Base-by-base conservation (phyloP, 2,113 vertebrate genomes). In the Lampris megalopsis region DNA sequence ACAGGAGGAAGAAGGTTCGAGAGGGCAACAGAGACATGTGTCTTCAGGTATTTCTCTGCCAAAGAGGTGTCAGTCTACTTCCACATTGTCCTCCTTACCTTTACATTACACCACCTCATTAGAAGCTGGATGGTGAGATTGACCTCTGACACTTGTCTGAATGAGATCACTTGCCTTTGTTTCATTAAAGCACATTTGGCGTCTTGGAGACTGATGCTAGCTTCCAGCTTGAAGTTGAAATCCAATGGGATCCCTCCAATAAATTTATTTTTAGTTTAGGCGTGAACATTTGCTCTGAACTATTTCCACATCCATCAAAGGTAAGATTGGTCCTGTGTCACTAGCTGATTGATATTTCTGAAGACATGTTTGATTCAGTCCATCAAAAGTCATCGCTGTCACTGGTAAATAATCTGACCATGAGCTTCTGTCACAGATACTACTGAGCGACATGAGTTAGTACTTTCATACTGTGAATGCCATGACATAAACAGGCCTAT, bases 391-490 rank as follows among this genome's bases (percentile, higher is more conserved):
- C 43, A 52, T 24, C 38, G 38, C 11, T 9, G 52, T 53, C 36
- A 61, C 43, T n/a, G 3, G 54, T 69, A 66, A 78, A 81, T 68
- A 59, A 76, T 63, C 80, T 6, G 9, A 62, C 4, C 9, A 13
- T 7, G 35, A 37, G 6, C 1, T 24, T 49, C 47, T 73, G 75
- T 73, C 63, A 67, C 63, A 47, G 37, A 41, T 9, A 11, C 9
- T n/a, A 61, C n/a, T 57, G n/a, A 9, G 69, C 79, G 85, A 87
- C 79, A 77, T 73, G 81, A 85, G 24, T 71, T 64, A 73, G 35
- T 8, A 59, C 57, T 11, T 9, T 47, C 71, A 67, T 73, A 75
- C 63, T 4, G 4, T 1, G 13, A 68, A 50, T 81, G 63, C 83
- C 71, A 54, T 6, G 49, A 77, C 78, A 76, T 83, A 86, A 75